A percentile compares a stretch with the other conserved stretches of the same genome.
Conservation (phyloP, 2,888 invertebrate species). For the Lypha dubia region DNA sequence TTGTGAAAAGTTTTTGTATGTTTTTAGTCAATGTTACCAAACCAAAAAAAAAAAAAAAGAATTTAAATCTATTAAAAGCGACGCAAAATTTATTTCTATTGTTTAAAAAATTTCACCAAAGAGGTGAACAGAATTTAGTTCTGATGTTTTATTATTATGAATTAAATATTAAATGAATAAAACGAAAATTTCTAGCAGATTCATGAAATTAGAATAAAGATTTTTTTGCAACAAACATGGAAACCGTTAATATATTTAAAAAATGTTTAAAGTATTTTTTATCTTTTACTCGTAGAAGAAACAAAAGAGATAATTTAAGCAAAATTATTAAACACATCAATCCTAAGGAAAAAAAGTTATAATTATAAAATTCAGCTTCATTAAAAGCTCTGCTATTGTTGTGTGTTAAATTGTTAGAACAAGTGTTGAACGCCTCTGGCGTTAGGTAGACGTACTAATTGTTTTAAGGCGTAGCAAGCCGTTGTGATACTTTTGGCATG, state of each 20-base stretch:
- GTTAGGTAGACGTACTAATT: no score
- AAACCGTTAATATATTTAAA: background rate
- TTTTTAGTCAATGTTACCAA: background rate
- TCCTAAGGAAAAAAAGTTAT: no score
- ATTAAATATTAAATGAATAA: slow-evolving; percentile 6
- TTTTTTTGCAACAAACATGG: background rate
- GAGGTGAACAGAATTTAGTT: background rate
- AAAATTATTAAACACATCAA: no score
- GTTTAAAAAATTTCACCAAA: background rate
- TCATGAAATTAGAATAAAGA: background rate
- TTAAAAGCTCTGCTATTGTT: no score
- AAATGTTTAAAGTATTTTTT: background rate
- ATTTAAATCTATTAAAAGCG: background rate
- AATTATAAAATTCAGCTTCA: no score
- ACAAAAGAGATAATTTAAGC: background rate
- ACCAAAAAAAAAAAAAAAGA: background rate
- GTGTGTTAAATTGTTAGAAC: no score
- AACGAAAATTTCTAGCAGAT: background rate
- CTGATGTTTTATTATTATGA: background rate
- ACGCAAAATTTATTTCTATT: background rate
- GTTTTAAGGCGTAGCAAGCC: no score
- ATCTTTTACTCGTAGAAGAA: background rate
- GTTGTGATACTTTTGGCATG: no score
- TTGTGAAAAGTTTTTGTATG: background rate
- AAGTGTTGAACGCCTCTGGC: no score